These are phyloP conservation scores for Nothocercus nigrocapillus DNA, from an alignment of 2,113 vertebrate species.

Conservation along the genomic window DNA sequence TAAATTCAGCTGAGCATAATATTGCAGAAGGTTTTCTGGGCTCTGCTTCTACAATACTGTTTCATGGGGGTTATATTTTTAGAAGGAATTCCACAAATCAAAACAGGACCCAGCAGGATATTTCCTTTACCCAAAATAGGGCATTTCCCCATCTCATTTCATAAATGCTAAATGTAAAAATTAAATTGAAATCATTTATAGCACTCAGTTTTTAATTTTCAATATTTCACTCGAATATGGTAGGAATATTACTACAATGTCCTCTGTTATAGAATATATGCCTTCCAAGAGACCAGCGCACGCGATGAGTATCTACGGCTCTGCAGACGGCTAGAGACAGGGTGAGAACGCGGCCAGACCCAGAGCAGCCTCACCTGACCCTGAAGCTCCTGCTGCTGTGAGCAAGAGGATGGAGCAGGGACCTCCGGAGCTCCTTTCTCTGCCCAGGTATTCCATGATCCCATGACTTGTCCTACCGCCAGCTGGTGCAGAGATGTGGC, in stretches of 20 bases:
- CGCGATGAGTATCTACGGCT: neutral
- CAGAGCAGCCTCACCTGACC: no score
- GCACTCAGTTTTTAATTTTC: neutral
- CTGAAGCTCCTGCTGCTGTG: neutral
- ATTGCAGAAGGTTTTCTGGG: neutral
- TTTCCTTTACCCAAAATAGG: neutral
- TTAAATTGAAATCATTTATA: neutral
- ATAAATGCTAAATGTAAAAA: neutral
- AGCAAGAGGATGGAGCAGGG: neutral
- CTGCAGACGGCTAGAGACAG: neutral
- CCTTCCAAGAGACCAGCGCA: neutral
- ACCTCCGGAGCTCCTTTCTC: neutral
- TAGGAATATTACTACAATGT: rapidly evolving
- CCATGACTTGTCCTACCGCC: neutral
- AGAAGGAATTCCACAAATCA: neutral
- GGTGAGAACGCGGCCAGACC: neutral
- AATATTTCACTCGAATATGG: neutral
- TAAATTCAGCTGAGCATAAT: neutral
- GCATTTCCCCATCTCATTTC: neutral
- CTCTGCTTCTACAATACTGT: neutral
- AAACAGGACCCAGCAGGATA: neutral
- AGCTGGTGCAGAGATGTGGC: neutral
- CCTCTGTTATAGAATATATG: rapidly evolving
- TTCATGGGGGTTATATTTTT: neutral
- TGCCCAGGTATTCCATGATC: neutral